Evolutionary conservation across 2,888 invertebrate species (phyloP).

Genomic region (Nezara viridula): DNA sequence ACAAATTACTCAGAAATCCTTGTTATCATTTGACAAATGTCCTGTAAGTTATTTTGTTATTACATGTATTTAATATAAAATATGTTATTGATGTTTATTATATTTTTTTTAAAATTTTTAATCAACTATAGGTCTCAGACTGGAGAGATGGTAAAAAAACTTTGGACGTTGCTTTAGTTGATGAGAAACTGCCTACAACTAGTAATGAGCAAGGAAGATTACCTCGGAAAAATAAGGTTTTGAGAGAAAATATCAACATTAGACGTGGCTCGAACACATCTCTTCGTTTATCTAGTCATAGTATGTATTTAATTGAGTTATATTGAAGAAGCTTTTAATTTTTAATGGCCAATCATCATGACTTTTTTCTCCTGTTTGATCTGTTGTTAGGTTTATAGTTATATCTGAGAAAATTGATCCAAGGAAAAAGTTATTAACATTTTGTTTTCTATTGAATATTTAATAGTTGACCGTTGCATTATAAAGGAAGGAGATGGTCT

Average conservation of each 20-base stretch:
- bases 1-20: slow-evolving; percentile 69
- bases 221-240: slow-evolving; percentile 35
- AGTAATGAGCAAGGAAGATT: slow-evolving; percentile 40
- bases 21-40: slow-evolving; percentile 36
- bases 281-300: slow-evolving; percentile 59
- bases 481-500: no score
- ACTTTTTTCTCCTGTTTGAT: no score
- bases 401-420: no score
- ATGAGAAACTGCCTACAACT: neutral
- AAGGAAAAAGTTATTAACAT: no score
- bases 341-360: no score
- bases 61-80: neutral
- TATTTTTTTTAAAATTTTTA: neutral
- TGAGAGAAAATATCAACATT: slow-evolving; percentile 45
- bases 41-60: slow-evolving; percentile 45
- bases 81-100: neutral
- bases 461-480: no score
- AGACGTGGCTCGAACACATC: slow-evolving; percentile 54
- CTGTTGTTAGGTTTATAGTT: no score
- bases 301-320: slow-evolving; percentile 27
- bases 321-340: neutral
- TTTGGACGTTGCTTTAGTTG: neutral
- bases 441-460: no score
- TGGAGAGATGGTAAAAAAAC: slow-evolving; percentile 45
- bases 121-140: slow-evolving; percentile 7